Conservation (phyloP, 2,888 invertebrate species). For the Iselma pallidipennis region DNA sequence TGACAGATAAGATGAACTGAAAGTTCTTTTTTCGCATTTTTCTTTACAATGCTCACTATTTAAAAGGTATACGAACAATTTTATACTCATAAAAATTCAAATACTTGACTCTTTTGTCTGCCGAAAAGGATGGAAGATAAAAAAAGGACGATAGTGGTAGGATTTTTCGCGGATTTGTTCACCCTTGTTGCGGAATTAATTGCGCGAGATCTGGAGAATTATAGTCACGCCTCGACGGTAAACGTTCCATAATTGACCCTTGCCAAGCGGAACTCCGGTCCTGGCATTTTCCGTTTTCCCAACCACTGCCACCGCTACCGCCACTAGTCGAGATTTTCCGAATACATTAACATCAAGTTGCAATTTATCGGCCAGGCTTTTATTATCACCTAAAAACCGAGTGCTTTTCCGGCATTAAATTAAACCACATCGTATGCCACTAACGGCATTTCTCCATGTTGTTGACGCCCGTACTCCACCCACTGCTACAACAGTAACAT, state of each 20-base stretch:
- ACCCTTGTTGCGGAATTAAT: constrained; percentile 2
- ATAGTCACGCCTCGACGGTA: constrained; percentile 9
- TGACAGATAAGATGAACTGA: too few relatives aligned
- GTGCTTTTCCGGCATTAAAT: constrained; percentile 5
- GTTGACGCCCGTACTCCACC: neutral
- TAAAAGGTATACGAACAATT: too few relatives aligned
- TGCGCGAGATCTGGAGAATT: constrained; percentile 3
- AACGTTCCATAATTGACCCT: constrained; percentile 9
- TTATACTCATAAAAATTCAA: too few relatives aligned
- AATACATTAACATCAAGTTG: constrained; percentile 9
- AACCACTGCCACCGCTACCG: neutral
- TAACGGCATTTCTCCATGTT: neutral
- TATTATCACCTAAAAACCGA: constrained; percentile 7
- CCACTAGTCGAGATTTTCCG: constrained; percentile 6
- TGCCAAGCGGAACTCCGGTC: constrained; percentile 4
- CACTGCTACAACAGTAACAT: neutral
- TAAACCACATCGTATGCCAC: constrained; percentile 1
- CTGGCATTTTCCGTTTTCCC: constrained; percentile 7
- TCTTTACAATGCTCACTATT: too few relatives aligned
- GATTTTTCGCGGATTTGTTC: neutral
- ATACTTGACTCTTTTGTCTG: too few relatives aligned
- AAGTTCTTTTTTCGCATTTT: too few relatives aligned
- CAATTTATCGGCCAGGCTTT: constrained; percentile 8
- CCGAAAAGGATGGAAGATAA: neutral
- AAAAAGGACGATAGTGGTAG: neutral